Percentiles rank a stretch among this genome's conserved stretches.
These are phyloP conservation scores for Hydropotes inermis DNA, from an alignment of 2,113 vertebrate genomes.

Conservation along the genomic window DNA sequence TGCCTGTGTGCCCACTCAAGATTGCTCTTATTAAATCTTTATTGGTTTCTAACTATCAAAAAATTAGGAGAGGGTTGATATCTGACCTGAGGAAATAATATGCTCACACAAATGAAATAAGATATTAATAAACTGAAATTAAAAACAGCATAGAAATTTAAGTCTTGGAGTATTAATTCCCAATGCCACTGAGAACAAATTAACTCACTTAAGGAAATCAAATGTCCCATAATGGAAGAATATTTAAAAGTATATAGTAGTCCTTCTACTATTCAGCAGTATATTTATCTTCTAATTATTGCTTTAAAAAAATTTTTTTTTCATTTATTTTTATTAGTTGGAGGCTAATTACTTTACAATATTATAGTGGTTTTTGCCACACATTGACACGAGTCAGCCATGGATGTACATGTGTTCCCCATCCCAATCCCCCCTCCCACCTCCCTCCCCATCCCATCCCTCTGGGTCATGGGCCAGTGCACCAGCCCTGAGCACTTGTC, in stretches of 20 bases:
- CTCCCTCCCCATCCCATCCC: too few species aligned
- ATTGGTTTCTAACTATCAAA: constrained; percentile 46
- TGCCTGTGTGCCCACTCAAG: not conserved
- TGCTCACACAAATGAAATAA: constrained; percentile 43
- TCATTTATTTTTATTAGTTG: too few species aligned
- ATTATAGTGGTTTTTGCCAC: too few species aligned
- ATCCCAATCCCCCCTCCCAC: too few species aligned
- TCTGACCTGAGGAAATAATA: constrained; percentile 47
- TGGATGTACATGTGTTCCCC: too few species aligned
- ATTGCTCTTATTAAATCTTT: constrained; percentile 15
- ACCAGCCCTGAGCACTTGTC: too few species aligned
- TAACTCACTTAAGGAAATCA: not conserved
- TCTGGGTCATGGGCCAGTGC: too few species aligned
- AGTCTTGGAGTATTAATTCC: not conserved
- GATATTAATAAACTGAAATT: constrained; percentile 46
- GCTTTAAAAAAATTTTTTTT: too few species aligned
- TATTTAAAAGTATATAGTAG: not conserved
- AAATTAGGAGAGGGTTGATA: constrained; percentile 37
- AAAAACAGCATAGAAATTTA: constrained; percentile 36
- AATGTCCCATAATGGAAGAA: not conserved
- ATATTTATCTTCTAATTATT: constrained; percentile 14
- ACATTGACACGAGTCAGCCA: too few species aligned
- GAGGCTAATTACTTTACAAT: too few species aligned
- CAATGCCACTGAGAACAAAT: constrained; percentile 21
- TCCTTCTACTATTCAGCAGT: not conserved